Percentiles rank a stretch among this genome's conserved stretches.
Evolutionary conservation across 2,888 invertebrate species (phyloP).

Genomic region (Dusona sp.): DNA sequence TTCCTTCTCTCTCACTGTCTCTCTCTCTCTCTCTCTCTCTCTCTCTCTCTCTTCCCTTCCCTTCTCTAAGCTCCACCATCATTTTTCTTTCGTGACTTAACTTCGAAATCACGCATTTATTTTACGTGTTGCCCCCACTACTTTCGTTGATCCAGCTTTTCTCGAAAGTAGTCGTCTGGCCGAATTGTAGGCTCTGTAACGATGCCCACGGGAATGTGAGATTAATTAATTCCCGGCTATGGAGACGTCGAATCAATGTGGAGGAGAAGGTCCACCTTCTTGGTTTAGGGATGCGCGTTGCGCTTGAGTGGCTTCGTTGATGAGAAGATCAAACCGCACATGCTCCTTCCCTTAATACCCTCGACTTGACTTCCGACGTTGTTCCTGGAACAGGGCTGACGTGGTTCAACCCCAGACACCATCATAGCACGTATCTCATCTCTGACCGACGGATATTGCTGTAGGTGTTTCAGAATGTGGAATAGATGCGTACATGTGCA

Average conservation of each 20-base stretch:
- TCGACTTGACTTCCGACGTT: constrained; percentile 34
- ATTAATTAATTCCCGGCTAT: constrained; percentile 63
- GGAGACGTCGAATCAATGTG: constrained; percentile 56
- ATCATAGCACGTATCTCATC: constrained; percentile 18
- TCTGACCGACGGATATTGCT: constrained; percentile 7
- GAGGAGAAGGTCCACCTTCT: neutral
- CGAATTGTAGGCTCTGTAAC: constrained; percentile 18
- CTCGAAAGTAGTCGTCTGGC: neutral
- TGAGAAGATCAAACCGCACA: constrained; percentile 50
- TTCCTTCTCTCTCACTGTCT: too few relatives aligned
- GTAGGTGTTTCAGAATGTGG: constrained; percentile 9
- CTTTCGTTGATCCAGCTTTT: constrained; percentile 19
- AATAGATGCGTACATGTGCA: neutral
- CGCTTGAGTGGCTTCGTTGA: constrained; percentile 54
- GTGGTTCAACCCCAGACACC: constrained; percentile 11
- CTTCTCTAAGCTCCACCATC: neutral
- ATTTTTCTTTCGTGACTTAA: constrained; percentile 30
- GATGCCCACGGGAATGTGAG: constrained; percentile 54
- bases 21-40: too few relatives aligned
- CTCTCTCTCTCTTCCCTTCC: too few relatives aligned
- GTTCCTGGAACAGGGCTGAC: constrained; percentile 16
- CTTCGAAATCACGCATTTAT: constrained; percentile 47
- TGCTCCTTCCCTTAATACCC: constrained; percentile 24
- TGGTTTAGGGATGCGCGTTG: constrained; percentile 24
- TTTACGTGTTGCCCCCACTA: constrained; percentile 1